Evolutionary conservation across 2,888 invertebrate genomes (phyloP), one percentile per base, ranked within the genome.

Genomic region (Zaprionus obscuricornis): DNA sequence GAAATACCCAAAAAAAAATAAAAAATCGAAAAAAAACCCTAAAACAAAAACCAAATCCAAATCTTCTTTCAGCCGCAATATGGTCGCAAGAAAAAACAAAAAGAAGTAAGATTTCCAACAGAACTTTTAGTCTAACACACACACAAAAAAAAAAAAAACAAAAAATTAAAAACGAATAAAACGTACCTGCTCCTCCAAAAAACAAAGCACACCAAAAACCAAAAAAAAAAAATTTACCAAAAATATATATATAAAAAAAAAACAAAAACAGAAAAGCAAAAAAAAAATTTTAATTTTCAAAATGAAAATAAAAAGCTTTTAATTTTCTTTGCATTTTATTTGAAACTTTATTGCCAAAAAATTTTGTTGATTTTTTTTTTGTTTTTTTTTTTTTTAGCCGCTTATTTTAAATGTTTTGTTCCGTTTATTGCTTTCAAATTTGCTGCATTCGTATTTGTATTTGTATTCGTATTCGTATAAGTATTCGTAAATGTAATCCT

Each of bases 81-180:
- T 95, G 96, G 96, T 95, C 96, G 96, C 94, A 95, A 96, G 96
- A 96, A 96, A 96, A 96, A 96, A 95, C 96, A 96, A 96, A 96
- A 96, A 96, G 96, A 96, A 96, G 96, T 96, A 96, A 96, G 96
- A 95, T 92, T 93, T 72, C 93, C 88, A 66, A 82, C 82, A 83
- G 82, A 71, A 74, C 64, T 68, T 67, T 74, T 67, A 67, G 73
- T 51, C 73, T 74, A 68, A 68, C 64, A 55, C 47, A 37, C 50
- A 59, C 40, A 65, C 52, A 65, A 46, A 56, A 45, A 24, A 40
- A 42, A 18, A 29, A 40, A 10, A 13, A 3, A 65, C 52, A 65
- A 46, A 56, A 45, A 24, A 40, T 39, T 14, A 29, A 40, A 56
- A 66, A 60, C 29, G 58, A 71, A 56, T 50, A 72, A 24, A 40